A percentile compares a stretch with the other conserved stretches of the same genome.
Conservation (phyloP, 1,140 invertebrate species). For the Akabosia matsudoensis region DNA sequence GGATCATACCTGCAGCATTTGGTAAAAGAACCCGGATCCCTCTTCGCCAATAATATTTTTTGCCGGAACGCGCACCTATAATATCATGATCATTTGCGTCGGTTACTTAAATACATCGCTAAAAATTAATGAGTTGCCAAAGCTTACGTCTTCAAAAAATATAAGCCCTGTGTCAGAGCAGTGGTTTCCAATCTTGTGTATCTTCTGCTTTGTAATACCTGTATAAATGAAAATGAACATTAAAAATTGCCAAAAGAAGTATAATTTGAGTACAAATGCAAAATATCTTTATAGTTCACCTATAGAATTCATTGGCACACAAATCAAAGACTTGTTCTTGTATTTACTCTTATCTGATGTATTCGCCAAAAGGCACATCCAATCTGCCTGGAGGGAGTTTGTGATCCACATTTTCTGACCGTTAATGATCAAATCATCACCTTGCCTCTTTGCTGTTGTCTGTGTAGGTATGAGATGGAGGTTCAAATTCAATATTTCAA, state of each 20-base stretch:
- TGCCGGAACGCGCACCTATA: slow-evolving; percentile 53
- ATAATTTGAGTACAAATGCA: neutral
- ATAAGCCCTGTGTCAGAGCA: slow-evolving; percentile 60
- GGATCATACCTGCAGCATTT: slow-evolving; percentile 61
- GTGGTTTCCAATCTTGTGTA: slow-evolving; percentile 59
- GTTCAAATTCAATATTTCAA: neutral
- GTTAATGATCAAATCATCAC: slow-evolving; percentile 60
- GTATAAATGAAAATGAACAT: neutral
- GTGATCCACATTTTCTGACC: slow-evolving; percentile 63
- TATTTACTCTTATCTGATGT: slow-evolving; percentile 52
- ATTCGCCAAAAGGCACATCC: slow-evolving; percentile 60
- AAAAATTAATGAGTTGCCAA: no score
- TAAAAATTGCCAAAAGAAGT: neutral
- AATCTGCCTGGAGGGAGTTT: slow-evolving; percentile 59
- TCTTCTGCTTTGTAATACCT: slow-evolving; percentile 46
- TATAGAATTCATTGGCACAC: slow-evolving; percentile 58
- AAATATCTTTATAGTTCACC: slow-evolving; percentile 51
- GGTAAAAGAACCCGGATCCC: slow-evolving; percentile 59
- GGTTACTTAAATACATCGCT: no score
- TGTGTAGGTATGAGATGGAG: slow-evolving; percentile 47
- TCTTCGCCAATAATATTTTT: slow-evolving; percentile 59
- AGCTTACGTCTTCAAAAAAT: slow-evolving; percentile 57
- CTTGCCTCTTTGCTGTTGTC: slow-evolving; percentile 54
- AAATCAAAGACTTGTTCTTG: slow-evolving; percentile 61
- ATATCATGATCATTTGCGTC: neutral